These are phyloP conservation scores for Dendrocincla fuliginosa DNA, from an alignment of 2,797 vertebrate genomes.

Conservation along the genomic window DNA sequence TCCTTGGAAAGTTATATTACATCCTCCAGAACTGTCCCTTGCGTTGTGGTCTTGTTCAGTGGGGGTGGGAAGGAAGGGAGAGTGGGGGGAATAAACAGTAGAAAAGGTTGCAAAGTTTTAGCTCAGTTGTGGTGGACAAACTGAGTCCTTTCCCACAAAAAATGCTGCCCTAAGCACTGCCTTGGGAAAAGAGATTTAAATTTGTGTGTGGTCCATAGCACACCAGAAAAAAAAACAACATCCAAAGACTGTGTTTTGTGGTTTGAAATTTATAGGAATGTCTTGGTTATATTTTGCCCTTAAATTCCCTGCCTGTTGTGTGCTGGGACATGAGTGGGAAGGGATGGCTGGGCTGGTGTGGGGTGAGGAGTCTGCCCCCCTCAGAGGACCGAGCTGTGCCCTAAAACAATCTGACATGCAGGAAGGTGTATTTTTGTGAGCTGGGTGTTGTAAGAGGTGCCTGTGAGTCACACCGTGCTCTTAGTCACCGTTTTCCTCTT, in stretches of 20 bases:
- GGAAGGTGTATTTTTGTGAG: not conserved
- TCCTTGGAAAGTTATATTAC: not conserved
- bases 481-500: conserved; percentile 31
- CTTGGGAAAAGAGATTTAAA: not conserved
- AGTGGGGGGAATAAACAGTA: not conserved
- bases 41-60: not conserved
- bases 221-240: not conserved
- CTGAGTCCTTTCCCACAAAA: not conserved
- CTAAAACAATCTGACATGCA: not conserved
- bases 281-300: not conserved
- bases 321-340: accelerated
- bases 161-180: conserved; percentile 6
- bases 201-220: not conserved
- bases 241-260: not conserved
- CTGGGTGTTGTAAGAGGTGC: not conserved
- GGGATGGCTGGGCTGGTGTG: not conserved
- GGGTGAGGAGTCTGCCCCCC: not conserved
- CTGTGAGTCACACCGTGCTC: conserved; percentile 38
- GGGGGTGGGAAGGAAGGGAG: not conserved
- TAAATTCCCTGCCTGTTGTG: not conserved
- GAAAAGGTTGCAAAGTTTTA: not conserved
- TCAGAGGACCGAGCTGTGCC: not conserved
- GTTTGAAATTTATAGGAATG: not conserved
- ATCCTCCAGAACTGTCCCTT: not conserved
- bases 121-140: not conserved